Evolutionary conservation across 2,113 vertebrate genomes (phyloP), one percentile per base, ranked within the genome.

Genomic region (Rhinogobius similis): DNA sequence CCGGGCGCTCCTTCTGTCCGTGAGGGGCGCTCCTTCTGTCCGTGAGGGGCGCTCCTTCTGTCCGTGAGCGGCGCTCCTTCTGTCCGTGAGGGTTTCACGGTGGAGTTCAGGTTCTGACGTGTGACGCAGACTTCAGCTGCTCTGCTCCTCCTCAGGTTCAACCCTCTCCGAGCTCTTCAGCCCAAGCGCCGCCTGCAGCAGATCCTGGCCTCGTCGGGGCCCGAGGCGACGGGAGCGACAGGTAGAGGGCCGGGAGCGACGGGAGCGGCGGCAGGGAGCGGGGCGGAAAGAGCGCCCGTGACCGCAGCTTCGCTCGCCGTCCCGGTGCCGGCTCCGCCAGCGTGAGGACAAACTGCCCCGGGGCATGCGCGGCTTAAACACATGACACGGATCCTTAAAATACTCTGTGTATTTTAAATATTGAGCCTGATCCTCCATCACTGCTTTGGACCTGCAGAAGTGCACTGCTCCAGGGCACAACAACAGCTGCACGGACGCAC

Each of bases 141-240:
- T 46, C 18, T 46, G 44, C 18, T 46, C 44, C 16, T 46, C 76
- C 85, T 88, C 90, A 94, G 93, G 93, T 93, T 93, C 91, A 93
- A 93, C 91, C 90, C 93, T 63, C 88, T 94, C 88, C 93, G 91
- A 89, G 90, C 29, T 68, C 87, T 93, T 86, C 92, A 93, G 88
- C 90, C 92, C 83, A 93, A 93, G 88, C 92, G 83, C 23, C 92
- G 85, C 74, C 87, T 92, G 84, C 91, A 93, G 85, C 92, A 92
- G 87, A 92, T 92, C 73, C 75, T 90, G 84, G 71, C 91, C 83
- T 79, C 88, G 6, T 82, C 83, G 32, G 86, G 62, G 69, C 65
- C 87, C 44, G 9, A 36, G 39, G 39, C n/a, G n/a, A n/a, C n/a
- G n/a, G n/a, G n/a, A n/a, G 16, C 16, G 16, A 18, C 44, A 20